A percentile compares a stretch with the other conserved stretches of the same genome.
Evolutionary conservation across 2,113 vertebrate species (phyloP).

Genomic region (Dromiciops gliroides): DNA sequence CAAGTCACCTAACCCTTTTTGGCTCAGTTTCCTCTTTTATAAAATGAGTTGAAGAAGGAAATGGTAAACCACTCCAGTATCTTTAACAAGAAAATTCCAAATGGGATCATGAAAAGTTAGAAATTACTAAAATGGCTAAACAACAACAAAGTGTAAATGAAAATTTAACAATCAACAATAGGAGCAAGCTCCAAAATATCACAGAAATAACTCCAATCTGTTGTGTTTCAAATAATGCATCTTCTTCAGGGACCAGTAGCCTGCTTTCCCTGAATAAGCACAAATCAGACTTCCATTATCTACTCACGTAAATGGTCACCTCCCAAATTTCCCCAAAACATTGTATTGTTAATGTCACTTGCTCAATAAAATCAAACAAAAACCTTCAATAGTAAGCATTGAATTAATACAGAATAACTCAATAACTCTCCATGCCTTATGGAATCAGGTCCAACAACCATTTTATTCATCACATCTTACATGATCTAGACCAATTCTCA

Average conservation of each 20-base stretch:
- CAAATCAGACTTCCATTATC: background rate
- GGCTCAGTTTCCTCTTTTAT: background rate
- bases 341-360: background rate
- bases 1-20: background rate
- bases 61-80: background rate
- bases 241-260: background rate
- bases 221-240: background rate
- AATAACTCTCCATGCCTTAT: background rate
- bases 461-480: background rate
- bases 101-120: background rate
- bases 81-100: background rate
- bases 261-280: background rate
- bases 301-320: background rate
- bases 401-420: background rate
- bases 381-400: background rate
- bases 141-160: background rate
- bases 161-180: background rate
- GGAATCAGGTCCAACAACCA: background rate
- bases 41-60: background rate
- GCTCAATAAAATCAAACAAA: background rate
- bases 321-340: background rate
- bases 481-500: background rate
- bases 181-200: background rate
- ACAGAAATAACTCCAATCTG: background rate
- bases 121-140: background rate